A percentile compares a stretch with the other conserved stretches of the same genome.
phyloP scores from a whole-genome alignment of 2,888 invertebrate genomes.

The Sarcophaga subvicina region DNA sequence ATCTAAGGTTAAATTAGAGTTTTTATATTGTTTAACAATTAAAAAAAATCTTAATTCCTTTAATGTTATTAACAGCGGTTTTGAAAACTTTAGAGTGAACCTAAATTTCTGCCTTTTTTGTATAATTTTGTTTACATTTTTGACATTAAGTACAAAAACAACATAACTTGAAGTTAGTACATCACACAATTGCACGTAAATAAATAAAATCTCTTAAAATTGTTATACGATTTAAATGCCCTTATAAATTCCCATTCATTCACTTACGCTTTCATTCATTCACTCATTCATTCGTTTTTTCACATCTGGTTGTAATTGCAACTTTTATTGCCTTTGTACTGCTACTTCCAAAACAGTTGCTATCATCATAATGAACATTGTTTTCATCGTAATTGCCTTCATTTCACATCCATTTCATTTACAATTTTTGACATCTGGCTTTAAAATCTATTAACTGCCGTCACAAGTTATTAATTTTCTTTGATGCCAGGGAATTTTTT shows the following conservation, averaged over 20 bases:
- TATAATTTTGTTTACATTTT: too few species aligned
- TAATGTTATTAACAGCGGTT: too few species aligned
- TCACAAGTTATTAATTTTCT: constrained; percentile 42
- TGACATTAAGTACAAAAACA: too few species aligned
- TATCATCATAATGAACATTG: background rate
- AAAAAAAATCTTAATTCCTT: too few species aligned
- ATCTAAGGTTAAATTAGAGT: too few species aligned
- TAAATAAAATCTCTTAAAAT: too few species aligned
- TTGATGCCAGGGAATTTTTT: background rate
- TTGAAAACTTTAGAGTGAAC: too few species aligned
- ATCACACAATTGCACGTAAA: constrained; percentile 7
- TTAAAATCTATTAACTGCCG: constrained; percentile 53
- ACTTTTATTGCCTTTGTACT: background rate
- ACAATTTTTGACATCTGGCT: constrained; percentile 34
- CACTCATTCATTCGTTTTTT: background rate
- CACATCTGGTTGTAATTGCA: background rate
- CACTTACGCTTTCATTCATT: background rate
- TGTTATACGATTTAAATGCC: too few species aligned
- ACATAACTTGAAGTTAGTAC: constrained; percentile 18
- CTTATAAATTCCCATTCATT: too few species aligned
- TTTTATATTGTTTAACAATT: too few species aligned
- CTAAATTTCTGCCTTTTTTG: too few species aligned
- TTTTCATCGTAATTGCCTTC: background rate
- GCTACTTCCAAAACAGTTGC: background rate
- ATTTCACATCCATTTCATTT: constrained; percentile 31